These are phyloP conservation scores for Adoxophyes honmai DNA, from an alignment of 1,140 invertebrate species.

Conservation along the genomic window DNA sequence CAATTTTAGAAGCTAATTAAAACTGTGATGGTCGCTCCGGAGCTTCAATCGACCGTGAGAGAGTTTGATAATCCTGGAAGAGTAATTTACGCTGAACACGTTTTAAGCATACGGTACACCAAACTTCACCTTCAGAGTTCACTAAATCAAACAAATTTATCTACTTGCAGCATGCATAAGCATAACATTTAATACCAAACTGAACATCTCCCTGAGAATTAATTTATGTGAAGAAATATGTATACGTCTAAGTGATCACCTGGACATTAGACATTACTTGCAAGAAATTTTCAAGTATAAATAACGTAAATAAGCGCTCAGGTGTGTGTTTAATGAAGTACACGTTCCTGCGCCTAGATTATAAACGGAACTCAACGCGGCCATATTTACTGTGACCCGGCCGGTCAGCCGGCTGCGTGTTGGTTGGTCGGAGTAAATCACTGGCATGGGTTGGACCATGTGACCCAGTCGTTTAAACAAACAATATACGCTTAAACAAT, in stretches of 20 bases:
- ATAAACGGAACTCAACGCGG: slow-evolving; percentile 33
- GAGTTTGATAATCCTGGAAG: slow-evolving; percentile 47
- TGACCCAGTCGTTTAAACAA: background rate
- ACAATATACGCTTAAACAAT: too few relatives aligned
- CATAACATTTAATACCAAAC: slow-evolving; percentile 34
- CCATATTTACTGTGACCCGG: slow-evolving; percentile 44
- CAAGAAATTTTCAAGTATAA: slow-evolving; percentile 9
- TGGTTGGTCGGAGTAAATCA: slow-evolving; percentile 12
- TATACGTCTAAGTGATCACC: background rate
- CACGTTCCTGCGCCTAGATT: slow-evolving; percentile 28
- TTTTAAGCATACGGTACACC: background rate
- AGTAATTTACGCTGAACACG: slow-evolving; percentile 30
- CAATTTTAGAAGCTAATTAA: slow-evolving; percentile 66
- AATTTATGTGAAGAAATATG: too few relatives aligned
- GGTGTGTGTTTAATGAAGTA: slow-evolving; percentile 23
- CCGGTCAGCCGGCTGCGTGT: slow-evolving; percentile 24
- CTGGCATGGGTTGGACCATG: background rate
- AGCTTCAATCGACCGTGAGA: slow-evolving; percentile 51
- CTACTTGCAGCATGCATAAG: too few relatives aligned
- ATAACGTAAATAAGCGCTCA: slow-evolving; percentile 2
- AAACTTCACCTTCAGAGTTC: too few relatives aligned
- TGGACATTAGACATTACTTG: background rate
- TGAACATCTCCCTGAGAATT: slow-evolving; percentile 28
- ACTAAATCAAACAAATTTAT: too few relatives aligned
- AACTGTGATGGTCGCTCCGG: slow-evolving; percentile 53